Percentiles rank a stretch among this genome's conserved stretches.
These are phyloP conservation scores for Microplitis mediator DNA, from an alignment of 1,140 invertebrate genomes.

Conservation along the genomic window DNA sequence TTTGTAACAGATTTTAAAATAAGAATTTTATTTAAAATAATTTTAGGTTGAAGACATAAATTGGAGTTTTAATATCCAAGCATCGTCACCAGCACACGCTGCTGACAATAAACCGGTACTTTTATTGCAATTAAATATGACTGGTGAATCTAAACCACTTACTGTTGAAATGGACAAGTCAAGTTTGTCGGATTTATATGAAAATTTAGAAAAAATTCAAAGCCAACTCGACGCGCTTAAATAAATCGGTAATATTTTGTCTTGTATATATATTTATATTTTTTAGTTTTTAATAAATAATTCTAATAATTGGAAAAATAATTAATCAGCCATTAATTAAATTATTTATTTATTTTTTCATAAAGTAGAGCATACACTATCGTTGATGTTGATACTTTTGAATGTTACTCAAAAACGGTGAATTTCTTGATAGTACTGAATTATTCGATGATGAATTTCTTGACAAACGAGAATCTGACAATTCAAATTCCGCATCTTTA, in stretches of 20 bases:
- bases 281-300: too few relatives aligned
- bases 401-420: neutral
- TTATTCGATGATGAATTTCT: neutral
- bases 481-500: neutral
- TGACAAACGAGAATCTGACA: neutral
- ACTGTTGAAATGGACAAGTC: constrained; percentile 52
- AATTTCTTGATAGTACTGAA: neutral
- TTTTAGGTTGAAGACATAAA: constrained; percentile 47
- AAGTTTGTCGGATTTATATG: constrained; percentile 45
- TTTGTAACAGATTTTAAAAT: too few relatives aligned
- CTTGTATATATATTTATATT: too few relatives aligned
- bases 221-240: constrained; percentile 51
- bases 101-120: constrained; percentile 45
- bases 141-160: constrained; percentile 36
- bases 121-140: constrained; percentile 48
- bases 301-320: too few relatives aligned
- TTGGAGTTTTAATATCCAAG: constrained; percentile 51
- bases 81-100: constrained; percentile 45
- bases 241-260: constrained; percentile 34
- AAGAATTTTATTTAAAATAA: too few relatives aligned
- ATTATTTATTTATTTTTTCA: constrained; percentile 14
- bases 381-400: neutral
- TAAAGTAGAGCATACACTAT: neutral
- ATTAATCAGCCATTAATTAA: too few relatives aligned
- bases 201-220: constrained; percentile 54